Percentiles rank a stretch among this genome's conserved stretches.
Evolutionary conservation across 2,113 vertebrate species (phyloP).

Genomic region (Genyomyrus donnyi): DNA sequence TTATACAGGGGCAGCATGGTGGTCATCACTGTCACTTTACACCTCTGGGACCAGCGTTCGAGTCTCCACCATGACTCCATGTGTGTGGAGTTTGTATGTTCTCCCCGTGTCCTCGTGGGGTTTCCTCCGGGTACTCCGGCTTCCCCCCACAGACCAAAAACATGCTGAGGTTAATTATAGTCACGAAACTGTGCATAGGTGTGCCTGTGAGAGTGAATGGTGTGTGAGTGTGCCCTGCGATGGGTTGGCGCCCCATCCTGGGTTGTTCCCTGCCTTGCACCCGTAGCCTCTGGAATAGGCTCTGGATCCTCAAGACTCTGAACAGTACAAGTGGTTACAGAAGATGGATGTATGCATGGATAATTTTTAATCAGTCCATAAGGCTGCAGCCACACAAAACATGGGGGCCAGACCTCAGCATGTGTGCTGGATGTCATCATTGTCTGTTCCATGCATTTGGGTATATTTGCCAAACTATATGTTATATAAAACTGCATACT

Average conservation of each 20-base stretch:
- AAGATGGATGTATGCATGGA: background rate
- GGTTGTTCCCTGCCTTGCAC: too few relatives aligned
- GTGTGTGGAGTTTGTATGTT: background rate
- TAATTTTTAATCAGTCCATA: background rate
- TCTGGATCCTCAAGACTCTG: background rate
- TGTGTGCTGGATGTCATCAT: background rate
- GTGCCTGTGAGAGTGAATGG: too few relatives aligned
- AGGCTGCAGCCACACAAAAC: background rate
- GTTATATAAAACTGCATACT: background rate
- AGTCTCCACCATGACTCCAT: background rate
- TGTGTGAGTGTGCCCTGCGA: background rate
- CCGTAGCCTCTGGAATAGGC: background rate
- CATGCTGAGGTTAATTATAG: background rate
- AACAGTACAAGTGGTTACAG: background rate
- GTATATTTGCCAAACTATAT: background rate
- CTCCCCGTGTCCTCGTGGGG: background rate
- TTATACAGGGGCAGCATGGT: background rate
- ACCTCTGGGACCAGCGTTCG: background rate
- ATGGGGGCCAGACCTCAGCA: background rate
- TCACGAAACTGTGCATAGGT: background rate
- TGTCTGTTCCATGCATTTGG: background rate
- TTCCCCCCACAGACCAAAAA: background rate
- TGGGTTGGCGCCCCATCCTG: too few relatives aligned
- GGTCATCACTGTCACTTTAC: background rate
- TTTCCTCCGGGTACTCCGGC: background rate